Base-by-base conservation (phyloP, 2,888 invertebrate genomes). In the Napeogenes inachia region DNA sequence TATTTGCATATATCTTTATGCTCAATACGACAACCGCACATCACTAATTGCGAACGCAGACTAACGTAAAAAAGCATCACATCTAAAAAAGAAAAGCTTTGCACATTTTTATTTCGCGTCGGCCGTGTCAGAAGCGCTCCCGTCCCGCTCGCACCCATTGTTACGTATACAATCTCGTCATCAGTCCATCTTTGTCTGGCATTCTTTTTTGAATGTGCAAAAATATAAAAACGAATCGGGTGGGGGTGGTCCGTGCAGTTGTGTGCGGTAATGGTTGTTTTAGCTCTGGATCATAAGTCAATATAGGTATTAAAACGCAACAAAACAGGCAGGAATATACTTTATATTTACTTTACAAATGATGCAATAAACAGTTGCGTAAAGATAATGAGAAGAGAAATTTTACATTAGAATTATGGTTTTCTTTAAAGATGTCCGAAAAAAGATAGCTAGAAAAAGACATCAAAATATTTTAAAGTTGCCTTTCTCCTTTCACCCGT, bases 1-100 rank as follows among this genome's bases (percentile, higher is more conserved):
- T 65, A 87, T 89, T 86, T 85, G 82, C 87, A 87, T 87, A 77
- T 75, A 82, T 79, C 81, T 81, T 82, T 82, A 84, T 81, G 74
- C 80, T 80, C 84, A 79, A 80, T 80, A 78, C 76, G 84, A 83
- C 85, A 81, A 78, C 84, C 85, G 81, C 87, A 86, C 87, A 88
- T 84, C 87, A 87, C 90, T 89, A 90, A 90, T 90, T 89, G 89
- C 85, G 78, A 88, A 89, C 88, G 89, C 89, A 89, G 88, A 90
- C 90, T 86, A 87, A 86, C 84, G 84, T 81, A 89, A 89, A 89
- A 89, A 87, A 87, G 83, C 86, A 88, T 87, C 85, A 85, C 89
- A 88, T 75, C 84, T 82, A 87, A 88, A 89, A 89, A 89, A 85
- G 82, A 82, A 85, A 81, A 82, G 77, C 82, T 85, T 82, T 87